A percentile compares a stretch with the other conserved stretches of the same genome.
Evolutionary conservation across 2,113 vertebrate species (phyloP).

Genomic region (Hemichromis elongatus): DNA sequence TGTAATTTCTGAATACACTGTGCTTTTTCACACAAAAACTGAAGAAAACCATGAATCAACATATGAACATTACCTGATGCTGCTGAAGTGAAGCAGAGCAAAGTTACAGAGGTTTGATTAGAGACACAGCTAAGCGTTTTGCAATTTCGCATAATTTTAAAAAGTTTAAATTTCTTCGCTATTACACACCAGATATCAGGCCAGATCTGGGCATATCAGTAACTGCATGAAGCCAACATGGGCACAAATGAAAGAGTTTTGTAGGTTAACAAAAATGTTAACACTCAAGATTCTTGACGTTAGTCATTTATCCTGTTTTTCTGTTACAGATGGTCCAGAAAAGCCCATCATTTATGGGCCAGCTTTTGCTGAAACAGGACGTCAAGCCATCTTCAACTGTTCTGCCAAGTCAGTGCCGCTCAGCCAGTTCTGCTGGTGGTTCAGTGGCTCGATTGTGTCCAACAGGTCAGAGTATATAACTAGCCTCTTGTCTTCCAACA

Average conservation of each 20-base stretch:
- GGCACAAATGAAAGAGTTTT: background rate
- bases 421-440: slow-evolving; percentile 55
- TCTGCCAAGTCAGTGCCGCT: slow-evolving; percentile 51
- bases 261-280: background rate
- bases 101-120: too few species aligned
- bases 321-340: slow-evolving; percentile 33
- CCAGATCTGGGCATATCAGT: too few species aligned
- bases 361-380: slow-evolving; percentile 14
- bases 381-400: slow-evolving; percentile 18
- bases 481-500: slow-evolving; percentile 13
- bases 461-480: slow-evolving; percentile 7
- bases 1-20: too few species aligned
- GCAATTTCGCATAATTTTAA: too few species aligned
- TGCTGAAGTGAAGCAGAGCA: too few species aligned
- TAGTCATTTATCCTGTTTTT: background rate
- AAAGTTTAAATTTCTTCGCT: too few species aligned
- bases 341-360: slow-evolving; percentile 21
- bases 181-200: too few species aligned
- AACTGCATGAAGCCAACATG: background rate
- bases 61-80: too few species aligned
- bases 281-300: background rate
- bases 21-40: too few species aligned
- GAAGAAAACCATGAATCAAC: too few species aligned
- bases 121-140: too few species aligned
- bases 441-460: slow-evolving; percentile 16